Base-by-base conservation (phyloP, 2,113 vertebrate genomes). In the Hippolais icterina region DNA sequence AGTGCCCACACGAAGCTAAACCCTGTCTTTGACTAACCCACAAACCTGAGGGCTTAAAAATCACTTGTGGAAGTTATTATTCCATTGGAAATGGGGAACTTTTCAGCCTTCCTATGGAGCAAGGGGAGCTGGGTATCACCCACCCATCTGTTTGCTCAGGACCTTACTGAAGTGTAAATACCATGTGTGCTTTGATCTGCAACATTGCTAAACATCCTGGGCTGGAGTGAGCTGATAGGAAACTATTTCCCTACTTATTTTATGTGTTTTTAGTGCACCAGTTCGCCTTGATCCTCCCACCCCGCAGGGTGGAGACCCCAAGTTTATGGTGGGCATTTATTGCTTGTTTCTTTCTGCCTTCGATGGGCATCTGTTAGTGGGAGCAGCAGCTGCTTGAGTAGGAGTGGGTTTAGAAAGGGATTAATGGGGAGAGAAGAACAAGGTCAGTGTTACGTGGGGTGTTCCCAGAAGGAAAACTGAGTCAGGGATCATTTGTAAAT, bases 1-100 rank as follows among this genome's bases (percentile, higher is more conserved):
- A 46, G 77, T 2, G 0, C n/a, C 16, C 53, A 25, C 2, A 0
- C 0, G 0, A 71, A 69, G 23, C 13, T 14, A 33, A 94, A 82
- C 35, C 9, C 27, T 78, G 39, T 68, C 22, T 44, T 52, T 25
- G 16, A n/a, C 15, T 1, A 2, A 68, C 14, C 39, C 49, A 33
- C 59, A 21, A 68, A 57, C 59, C 39, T 0, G 0, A 29, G 29
- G 21, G 17, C 12, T 61, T 57, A 44, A 74, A 94, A 90, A 22
- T 12, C 50, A 61, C 17, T 8, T 0, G 0, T 66, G 60, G 83
- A 37, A 61, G 28, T 52, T 21, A 21, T 42, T 29, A 76, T 39
- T 6, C 39, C 20, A 1, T 1, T 70, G 74, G 81, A 79, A 91
- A 69, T 3, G 33, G 0, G 9, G 15, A 82, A 53, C 2, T 18